Conservation (phyloP, 35 echinoderm and acorn worm genomes). For the Acanthaster planci region DNA sequence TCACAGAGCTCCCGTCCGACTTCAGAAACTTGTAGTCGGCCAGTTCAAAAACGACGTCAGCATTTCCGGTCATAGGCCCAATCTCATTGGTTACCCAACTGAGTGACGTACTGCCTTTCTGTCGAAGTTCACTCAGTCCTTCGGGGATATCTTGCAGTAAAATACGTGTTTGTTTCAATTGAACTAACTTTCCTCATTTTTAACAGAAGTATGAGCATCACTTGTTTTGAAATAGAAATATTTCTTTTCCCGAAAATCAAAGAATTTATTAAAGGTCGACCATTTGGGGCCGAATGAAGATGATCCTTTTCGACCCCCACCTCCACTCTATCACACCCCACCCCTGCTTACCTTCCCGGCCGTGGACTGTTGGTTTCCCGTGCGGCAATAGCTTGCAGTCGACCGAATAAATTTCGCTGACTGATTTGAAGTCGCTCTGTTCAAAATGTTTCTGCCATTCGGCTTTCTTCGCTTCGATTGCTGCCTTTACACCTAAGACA, state of each 20-base stretch:
- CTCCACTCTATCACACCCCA: no score
- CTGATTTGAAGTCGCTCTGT: background rate
- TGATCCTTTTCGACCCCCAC: no score
- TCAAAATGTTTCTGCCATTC: background rate
- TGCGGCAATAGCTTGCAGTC: conserved; percentile 17
- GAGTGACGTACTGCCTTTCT: background rate
- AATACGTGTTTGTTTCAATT: no score
- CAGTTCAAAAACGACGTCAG: conserved; percentile 9
- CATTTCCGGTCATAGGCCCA: background rate
- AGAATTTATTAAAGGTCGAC: no score
- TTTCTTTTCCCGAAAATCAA: no score
- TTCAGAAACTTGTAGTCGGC: conserved; percentile 2
- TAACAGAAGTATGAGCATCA: no score
- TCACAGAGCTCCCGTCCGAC: background rate
- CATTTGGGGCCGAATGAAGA: no score
- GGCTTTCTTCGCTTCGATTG: conserved; percentile 7
- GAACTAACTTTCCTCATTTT: no score
- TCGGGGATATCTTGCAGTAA: background rate
- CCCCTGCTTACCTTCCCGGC: background rate
- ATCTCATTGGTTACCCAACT: background rate
- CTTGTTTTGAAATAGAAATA: no score
- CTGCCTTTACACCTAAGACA: background rate
- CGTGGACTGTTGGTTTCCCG: background rate
- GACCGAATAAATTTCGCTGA: background rate
- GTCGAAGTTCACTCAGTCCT: background rate